Conservation (phyloP, 1,140 invertebrate genomes). For the Hyposmocoma kahamanoa region DNA sequence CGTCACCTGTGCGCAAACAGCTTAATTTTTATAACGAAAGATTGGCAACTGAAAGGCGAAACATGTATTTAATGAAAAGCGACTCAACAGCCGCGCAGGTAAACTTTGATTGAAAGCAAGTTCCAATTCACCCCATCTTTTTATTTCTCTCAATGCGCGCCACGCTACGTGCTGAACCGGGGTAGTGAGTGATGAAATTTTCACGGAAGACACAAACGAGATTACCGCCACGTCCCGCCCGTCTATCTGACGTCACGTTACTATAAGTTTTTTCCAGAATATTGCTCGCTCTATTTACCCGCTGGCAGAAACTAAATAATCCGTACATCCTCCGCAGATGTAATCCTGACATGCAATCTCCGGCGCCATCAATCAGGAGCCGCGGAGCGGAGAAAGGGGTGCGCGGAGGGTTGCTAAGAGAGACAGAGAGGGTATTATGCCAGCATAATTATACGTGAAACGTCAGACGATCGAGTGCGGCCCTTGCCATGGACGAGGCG, state of each 20-base stretch:
- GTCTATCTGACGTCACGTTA: constrained; percentile 12
- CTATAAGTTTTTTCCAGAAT: constrained; percentile 31
- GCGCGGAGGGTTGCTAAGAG: constrained; percentile 1
- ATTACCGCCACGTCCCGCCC: constrained; percentile 9
- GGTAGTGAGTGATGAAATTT: constrained; percentile 15
- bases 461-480: constrained; percentile 13
- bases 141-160: background rate
- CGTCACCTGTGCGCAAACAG: too few relatives aligned
- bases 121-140: background rate
- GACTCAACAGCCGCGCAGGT: background rate
- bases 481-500: too few relatives aligned
- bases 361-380: constrained; percentile 56
- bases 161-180: background rate
- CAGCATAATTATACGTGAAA: constrained; percentile 28
- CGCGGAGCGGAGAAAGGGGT: constrained; percentile 21
- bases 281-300: constrained; percentile 43
- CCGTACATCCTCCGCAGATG: constrained; percentile 59
- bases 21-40: too few relatives aligned
- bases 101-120: background rate
- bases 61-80: background rate
- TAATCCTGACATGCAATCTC: constrained; percentile 69
- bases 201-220: constrained; percentile 20
- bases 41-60: too few relatives aligned
- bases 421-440: constrained; percentile 22
- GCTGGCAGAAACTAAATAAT: constrained; percentile 54